Evolutionary conservation across 92 coral and sea anemone genomes (phyloP).

Genomic region (Meandrina meandrites): DNA sequence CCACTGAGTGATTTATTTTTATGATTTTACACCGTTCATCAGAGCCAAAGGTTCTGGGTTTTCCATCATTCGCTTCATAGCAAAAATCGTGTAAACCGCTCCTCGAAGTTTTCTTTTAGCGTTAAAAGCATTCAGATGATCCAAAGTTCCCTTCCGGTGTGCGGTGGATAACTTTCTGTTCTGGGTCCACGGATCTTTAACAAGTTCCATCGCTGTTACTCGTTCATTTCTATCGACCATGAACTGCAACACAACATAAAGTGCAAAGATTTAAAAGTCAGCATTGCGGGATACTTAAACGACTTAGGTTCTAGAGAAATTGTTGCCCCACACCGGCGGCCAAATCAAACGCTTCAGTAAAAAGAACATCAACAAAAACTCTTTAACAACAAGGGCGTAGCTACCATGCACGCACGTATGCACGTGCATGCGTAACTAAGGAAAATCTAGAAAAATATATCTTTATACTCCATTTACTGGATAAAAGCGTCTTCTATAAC

Average conservation of each 20-base stretch:
- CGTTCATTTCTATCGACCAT: slow-evolving; percentile 66
- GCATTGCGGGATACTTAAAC: no score
- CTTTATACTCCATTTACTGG: no score
- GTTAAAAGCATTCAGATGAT: slow-evolving; percentile 70
- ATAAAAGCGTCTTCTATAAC: no score
- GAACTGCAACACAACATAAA: slow-evolving; percentile 47
- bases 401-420: no score
- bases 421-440: no score
- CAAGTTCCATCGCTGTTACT: slow-evolving; percentile 67
- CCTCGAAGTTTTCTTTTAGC: slow-evolving; percentile 76
- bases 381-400: no score
- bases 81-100: slow-evolving; percentile 73
- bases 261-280: no score
- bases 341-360: no score
- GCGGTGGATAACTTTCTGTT: slow-evolving; percentile 57
- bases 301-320: no score
- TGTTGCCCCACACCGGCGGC: no score
- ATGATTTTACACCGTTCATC: slow-evolving; percentile 19
- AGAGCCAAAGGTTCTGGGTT: slow-evolving; percentile 26
- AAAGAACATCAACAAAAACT: no score
- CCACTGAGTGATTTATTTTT: neutral
- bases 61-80: slow-evolving; percentile 66
- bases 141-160: slow-evolving; percentile 73
- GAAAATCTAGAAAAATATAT: no score
- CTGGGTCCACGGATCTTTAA: slow-evolving; percentile 64